These are phyloP conservation scores for Eumeta japonica DNA, from an alignment of 1,140 invertebrate genomes.

Conservation along the genomic window DNA sequence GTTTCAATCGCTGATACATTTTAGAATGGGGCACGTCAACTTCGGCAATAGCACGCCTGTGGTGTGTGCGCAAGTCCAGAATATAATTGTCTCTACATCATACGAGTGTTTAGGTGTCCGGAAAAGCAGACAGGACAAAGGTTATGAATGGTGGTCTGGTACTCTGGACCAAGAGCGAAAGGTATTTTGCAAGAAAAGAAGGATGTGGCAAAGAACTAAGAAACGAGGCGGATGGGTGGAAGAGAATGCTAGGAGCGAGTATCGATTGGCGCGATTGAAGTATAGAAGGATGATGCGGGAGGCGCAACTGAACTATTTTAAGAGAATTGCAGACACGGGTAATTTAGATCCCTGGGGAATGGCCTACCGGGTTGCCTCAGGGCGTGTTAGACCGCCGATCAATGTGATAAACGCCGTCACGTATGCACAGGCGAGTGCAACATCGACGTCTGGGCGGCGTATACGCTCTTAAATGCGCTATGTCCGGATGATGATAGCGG, in stretches of 20 bases:
- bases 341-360: constrained; percentile 20
- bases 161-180: constrained; percentile 10
- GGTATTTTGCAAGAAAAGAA: constrained; percentile 5
- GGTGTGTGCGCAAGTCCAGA: background rate
- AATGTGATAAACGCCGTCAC: constrained; percentile 14
- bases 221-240: constrained; percentile 7
- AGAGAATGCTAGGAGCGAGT: background rate
- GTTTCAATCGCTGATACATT: background rate
- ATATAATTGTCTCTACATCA: background rate
- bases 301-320: constrained; percentile 9
- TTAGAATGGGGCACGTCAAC: background rate
- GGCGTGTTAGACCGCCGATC: constrained; percentile 7
- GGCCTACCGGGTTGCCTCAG: constrained; percentile 14
- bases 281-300: constrained; percentile 15
- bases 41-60: background rate
- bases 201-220: constrained; percentile 12
- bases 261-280: constrained; percentile 2
- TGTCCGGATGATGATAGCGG: constrained; percentile 16
- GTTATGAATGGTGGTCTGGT: constrained; percentile 20
- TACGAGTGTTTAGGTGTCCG: constrained; percentile 1
- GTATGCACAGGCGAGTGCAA: constrained; percentile 9
- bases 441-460: background rate
- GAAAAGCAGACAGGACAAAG: background rate
- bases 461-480: constrained; percentile 14
- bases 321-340: constrained; percentile 13